Conservation (phyloP, 2,113 vertebrate species). For the Xerus inauris region DNA sequence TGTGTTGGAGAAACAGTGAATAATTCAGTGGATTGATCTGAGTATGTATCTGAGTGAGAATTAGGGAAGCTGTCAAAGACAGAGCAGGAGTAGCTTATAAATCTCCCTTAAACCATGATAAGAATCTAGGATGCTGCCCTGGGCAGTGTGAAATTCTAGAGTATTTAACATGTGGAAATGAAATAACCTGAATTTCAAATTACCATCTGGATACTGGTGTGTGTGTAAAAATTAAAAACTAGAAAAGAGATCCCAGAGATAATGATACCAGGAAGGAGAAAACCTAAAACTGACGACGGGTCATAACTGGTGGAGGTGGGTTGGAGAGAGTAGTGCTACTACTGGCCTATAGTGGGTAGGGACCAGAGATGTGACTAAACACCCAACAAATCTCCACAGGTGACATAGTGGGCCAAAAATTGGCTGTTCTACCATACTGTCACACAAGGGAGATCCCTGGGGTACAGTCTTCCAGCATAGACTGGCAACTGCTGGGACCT, state of each 20-base stretch:
- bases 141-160: neutral
- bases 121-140: neutral
- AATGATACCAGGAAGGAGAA: neutral
- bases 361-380: too few relatives aligned
- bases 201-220: neutral
- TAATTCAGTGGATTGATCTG: neutral
- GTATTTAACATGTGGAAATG: neutral
- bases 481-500: too few relatives aligned
- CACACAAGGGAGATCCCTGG: too few relatives aligned
- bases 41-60: neutral
- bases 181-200: neutral
- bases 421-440: too few relatives aligned
- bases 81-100: neutral
- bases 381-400: too few relatives aligned
- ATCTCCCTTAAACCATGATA: neutral
- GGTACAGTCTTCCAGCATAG: too few relatives aligned
- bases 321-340: neutral
- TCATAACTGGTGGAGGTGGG: too few relatives aligned
- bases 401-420: too few relatives aligned
- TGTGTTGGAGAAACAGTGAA: neutral
- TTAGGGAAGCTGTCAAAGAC: neutral
- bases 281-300: neutral
- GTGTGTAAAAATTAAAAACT: neutral
- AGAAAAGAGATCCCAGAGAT: neutral
- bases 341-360: neutral